Evolutionary conservation across 1,140 invertebrate genomes (phyloP).

Genomic region (Trachymyrmex cornetzi): DNA sequence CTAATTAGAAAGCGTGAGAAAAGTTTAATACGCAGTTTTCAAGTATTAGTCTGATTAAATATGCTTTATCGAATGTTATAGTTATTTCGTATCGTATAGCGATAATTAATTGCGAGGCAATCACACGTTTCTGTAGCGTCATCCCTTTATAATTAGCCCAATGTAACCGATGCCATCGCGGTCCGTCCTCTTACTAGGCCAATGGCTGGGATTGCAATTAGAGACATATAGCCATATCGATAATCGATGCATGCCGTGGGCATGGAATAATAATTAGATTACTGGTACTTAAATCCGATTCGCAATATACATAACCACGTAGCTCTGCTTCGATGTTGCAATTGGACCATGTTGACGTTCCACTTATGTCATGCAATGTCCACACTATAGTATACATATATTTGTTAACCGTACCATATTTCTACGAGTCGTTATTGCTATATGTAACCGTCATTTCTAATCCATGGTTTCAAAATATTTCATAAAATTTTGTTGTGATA

Average conservation of each 20-base stretch:
- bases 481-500: not conserved
- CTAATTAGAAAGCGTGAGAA: not conserved
- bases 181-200: conserved; percentile 53
- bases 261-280: conserved; percentile 64
- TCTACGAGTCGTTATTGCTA: not conserved
- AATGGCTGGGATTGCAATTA: conserved; percentile 61
- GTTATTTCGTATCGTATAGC: conserved; percentile 22
- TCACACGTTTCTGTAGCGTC: conserved; percentile 46
- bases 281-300: conserved; percentile 62
- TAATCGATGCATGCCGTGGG: conserved; percentile 54
- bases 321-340: conserved; percentile 9
- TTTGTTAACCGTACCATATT: not conserved
- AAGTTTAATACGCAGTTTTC: not conserved
- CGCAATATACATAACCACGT: conserved; percentile 35
- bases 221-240: conserved; percentile 47
- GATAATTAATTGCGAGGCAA: conserved; percentile 61
- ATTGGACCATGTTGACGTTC: conserved; percentile 34
- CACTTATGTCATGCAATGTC: conserved; percentile 13
- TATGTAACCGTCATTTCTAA: not conserved
- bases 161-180: conserved; percentile 55
- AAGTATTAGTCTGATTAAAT: not conserved
- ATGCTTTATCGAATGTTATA: not conserved
- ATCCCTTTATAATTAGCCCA: conserved; percentile 55
- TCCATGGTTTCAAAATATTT: not conserved
- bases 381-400: not conserved